A percentile compares a stretch with the other conserved stretches of the same genome.
Conservation (phyloP, 2,888 invertebrate species). For the Caenorhabditis plicata region DNA sequence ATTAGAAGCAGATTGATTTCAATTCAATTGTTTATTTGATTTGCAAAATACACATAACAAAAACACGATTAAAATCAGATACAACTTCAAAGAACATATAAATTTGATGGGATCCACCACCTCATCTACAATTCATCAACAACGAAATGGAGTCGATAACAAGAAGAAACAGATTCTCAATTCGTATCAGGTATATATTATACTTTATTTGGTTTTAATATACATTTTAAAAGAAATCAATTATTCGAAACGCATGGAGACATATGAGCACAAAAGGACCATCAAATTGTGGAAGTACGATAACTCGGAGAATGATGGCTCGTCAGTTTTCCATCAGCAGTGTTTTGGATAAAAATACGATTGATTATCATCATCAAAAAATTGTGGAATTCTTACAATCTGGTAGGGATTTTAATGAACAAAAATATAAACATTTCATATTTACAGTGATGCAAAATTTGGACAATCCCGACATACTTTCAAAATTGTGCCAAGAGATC, state of each 20-base stretch:
- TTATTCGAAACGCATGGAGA: constrained; percentile 32
- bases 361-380: constrained; percentile 26
- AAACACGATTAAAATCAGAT: no score
- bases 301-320: constrained; percentile 31
- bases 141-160: constrained; percentile 1
- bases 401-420: no score
- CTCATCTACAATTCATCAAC: constrained; percentile 2
- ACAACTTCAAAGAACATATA: no score
- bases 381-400: constrained; percentile 31
- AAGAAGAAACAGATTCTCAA: constrained; percentile 24
- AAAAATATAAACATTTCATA: no score
- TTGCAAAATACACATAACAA: no score
- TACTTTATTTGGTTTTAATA: constrained; percentile 1
- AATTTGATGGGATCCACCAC: constrained; percentile 28
- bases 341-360: constrained; percentile 15
- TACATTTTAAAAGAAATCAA: constrained; percentile 21
- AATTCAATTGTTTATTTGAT: no score
- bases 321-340: constrained; percentile 25
- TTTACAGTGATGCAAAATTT: constrained; percentile 40
- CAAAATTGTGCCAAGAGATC: constrained; percentile 27
- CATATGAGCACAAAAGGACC: constrained; percentile 43
- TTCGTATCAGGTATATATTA: not conserved
- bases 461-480: constrained; percentile 36
- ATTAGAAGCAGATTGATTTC: constrained; percentile 25
- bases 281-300: constrained; percentile 37